Percentiles rank a stretch among this genome's conserved stretches.
phyloP scores from a whole-genome alignment of 2,797 vertebrate species.

The Melanotaenia maccullochi region DNA sequence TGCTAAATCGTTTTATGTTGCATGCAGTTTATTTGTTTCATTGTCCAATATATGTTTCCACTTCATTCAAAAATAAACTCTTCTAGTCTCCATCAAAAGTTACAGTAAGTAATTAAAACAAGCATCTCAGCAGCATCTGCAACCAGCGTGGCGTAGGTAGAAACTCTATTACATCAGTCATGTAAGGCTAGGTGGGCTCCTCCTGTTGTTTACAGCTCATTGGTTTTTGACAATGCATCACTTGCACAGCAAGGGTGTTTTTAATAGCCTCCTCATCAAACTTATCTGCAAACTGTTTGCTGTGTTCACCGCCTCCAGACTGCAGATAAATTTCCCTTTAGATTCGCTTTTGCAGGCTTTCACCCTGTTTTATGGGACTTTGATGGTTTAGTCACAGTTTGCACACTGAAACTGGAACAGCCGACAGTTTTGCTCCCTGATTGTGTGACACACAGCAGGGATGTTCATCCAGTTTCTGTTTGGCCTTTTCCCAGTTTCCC shows the following conservation, averaged over 20 bases:
- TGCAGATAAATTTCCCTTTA: constrained; percentile 22
- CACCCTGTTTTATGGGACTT: constrained; percentile 33
- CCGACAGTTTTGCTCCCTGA: not conserved
- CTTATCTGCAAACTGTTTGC: constrained; percentile 12
- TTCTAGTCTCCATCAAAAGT: not conserved
- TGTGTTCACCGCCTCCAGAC: constrained; percentile 10
- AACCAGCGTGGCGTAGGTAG: not conserved
- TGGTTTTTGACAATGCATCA: constrained; percentile 25
- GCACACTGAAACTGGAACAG: not conserved
- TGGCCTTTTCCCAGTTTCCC: constrained; percentile 21
- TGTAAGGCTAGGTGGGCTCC: constrained; percentile 7
- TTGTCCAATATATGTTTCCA: not conserved
- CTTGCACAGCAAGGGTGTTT: constrained; percentile 51
- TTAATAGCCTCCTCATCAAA: constrained; percentile 59
- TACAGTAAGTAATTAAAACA: not conserved
- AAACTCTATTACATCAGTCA: constrained; percentile 6
- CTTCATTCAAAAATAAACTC: not conserved
- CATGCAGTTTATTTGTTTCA: not conserved
- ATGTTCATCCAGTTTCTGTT: constrained; percentile 14
- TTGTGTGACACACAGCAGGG: constrained; percentile 18
- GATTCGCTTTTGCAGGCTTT: constrained; percentile 3
- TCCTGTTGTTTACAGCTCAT: constrained; percentile 21
- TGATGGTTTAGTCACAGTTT: constrained; percentile 26
- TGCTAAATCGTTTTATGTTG: not conserved
- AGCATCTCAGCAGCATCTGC: not conserved